Conservation (phyloP, 2,797 vertebrate genomes). For the Sebastes glaucus region DNA sequence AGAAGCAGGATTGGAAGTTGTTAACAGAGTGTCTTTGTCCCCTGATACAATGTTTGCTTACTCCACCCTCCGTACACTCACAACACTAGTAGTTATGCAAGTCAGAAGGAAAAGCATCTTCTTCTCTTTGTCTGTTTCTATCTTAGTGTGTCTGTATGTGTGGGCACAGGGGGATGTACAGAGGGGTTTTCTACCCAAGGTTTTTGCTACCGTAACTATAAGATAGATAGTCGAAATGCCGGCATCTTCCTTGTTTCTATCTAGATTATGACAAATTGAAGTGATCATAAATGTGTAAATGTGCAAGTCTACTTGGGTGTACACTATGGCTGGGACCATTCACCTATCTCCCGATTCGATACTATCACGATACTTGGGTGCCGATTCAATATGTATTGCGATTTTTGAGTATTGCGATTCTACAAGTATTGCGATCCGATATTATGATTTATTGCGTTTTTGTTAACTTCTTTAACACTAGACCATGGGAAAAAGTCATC, state of each 20-base stretch:
- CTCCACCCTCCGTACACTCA: constrained; percentile 30
- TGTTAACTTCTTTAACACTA: no score
- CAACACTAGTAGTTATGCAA: neutral
- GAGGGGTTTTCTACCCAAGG: neutral
- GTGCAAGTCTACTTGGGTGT: neutral
- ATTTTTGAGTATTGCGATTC: no score
- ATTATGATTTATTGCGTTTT: no score
- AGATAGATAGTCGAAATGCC: neutral
- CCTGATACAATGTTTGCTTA: constrained; percentile 22
- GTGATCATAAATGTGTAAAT: neutral
- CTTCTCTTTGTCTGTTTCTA: neutral
- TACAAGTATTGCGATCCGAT: no score
- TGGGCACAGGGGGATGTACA: no score
- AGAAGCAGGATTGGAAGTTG: neutral
- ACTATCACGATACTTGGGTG: no score
- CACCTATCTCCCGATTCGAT: no score
- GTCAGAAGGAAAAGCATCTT: constrained; percentile 13
- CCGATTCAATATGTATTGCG: no score
- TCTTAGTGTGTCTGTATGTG: neutral
- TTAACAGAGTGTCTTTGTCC: constrained; percentile 17
- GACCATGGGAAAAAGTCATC: no score
- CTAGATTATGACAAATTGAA: neutral
- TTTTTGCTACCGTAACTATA: neutral
- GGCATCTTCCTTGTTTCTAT: neutral
- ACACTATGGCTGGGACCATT: neutral